Evolutionary conservation across 2,797 vertebrate genomes (phyloP).

Genomic region (Momotus momota): DNA sequence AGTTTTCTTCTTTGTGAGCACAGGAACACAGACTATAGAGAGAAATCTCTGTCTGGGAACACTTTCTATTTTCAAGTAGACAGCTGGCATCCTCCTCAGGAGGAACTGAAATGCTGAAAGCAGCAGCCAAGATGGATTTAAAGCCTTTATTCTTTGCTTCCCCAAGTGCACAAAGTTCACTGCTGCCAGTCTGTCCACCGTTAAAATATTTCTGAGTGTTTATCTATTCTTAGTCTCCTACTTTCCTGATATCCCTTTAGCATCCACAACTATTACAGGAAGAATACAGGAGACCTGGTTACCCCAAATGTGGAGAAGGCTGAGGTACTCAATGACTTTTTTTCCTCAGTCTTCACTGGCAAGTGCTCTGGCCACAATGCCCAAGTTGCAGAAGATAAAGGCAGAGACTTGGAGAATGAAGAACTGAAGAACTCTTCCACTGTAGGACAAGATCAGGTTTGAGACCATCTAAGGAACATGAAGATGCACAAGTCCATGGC

Average conservation of each 20-base stretch:
- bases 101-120: constrained; percentile 30
- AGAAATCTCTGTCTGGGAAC: constrained; percentile 13
- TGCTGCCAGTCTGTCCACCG: not conserved
- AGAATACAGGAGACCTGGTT: not conserved
- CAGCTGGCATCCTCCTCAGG: constrained; percentile 19
- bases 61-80: constrained; percentile 41
- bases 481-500: not conserved
- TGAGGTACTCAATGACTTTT: not conserved
- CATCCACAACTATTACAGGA: not conserved
- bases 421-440: not conserved
- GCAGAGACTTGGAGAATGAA: not conserved
- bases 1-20: not conserved
- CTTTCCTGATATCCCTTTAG: not conserved
- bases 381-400: not conserved
- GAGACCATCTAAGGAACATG: not conserved
- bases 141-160: not conserved
- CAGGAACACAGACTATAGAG: not conserved
- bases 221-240: not conserved
- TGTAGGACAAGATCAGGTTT: not conserved
- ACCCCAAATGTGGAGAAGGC: not conserved
- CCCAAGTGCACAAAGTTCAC: not conserved
- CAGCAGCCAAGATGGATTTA: not conserved
- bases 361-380: not conserved
- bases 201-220: constrained; percentile 2
- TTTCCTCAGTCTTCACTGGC: not conserved